phyloP scores from a whole-genome alignment of 2,888 invertebrate genomes.

The Byasa hedistus region DNA sequence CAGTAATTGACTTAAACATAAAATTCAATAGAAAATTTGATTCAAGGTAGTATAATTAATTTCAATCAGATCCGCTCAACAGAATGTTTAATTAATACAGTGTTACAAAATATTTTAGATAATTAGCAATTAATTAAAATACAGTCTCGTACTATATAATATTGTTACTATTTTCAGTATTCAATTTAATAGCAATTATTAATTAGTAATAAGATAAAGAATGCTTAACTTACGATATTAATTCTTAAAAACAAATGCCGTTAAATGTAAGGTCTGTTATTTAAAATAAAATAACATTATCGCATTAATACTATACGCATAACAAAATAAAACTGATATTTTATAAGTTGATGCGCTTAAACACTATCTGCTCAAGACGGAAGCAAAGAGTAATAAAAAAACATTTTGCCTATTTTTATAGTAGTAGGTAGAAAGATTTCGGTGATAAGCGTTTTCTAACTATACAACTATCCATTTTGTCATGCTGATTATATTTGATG shows the following conservation, averaged over 20 bases:
- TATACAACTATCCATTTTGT: neutral
- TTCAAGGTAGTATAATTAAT: neutral
- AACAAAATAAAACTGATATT: no score
- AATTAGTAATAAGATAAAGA: no score
- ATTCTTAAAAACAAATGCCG: no score
- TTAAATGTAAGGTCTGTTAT: no score
- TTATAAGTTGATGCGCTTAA: no score
- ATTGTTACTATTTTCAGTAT: no score
- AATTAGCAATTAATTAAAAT: no score
- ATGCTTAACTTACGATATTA: no score
- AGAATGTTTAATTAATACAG: neutral
- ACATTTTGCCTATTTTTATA: neutral
- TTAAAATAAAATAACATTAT: no score
- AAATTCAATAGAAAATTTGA: constrained; percentile 7
- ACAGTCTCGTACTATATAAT: neutral
- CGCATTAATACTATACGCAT: no score
- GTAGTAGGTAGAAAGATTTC: neutral
- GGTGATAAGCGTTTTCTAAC: neutral
- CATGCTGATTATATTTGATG: neutral
- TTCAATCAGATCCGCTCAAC: neutral
- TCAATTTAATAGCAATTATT: no score
- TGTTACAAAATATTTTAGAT: neutral
- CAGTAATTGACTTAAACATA: constrained; percentile 13
- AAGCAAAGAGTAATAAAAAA: neutral
- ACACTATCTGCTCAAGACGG: no score